These are phyloP conservation scores for Sinodicranocentrus sp. DNA, from an alignment of 2,888 invertebrate species.

Conservation along the genomic window DNA sequence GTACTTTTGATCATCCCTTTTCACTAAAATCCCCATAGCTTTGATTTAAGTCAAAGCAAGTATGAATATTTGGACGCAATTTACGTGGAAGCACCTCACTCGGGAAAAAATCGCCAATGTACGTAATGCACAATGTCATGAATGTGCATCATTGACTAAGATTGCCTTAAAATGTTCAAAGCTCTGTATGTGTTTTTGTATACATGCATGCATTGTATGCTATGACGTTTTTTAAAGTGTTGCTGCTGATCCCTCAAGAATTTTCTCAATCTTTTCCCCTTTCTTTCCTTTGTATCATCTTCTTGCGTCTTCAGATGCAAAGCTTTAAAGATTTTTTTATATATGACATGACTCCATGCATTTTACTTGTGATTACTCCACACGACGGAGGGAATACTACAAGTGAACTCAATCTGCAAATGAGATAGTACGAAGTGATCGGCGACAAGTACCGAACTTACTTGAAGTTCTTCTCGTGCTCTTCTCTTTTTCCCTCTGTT, in stretches of 20 bases:
- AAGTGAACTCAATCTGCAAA: constrained; percentile 41
- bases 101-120: too few species aligned
- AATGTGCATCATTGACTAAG: background rate
- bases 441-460: constrained; percentile 52
- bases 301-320: background rate
- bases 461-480: constrained; percentile 1
- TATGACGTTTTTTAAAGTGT: background rate
- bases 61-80: too few species aligned
- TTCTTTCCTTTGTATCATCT: background rate
- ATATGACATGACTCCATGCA: background rate
- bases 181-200: background rate
- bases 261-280: constrained; percentile 19
- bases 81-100: too few species aligned
- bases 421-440: constrained; percentile 40
- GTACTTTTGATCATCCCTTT: too few species aligned
- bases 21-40: too few species aligned
- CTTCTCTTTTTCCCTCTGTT: constrained; percentile 17
- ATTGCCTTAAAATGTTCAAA: background rate
- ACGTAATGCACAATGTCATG: too few species aligned
- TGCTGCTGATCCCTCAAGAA: constrained; percentile 16
- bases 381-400: background rate
- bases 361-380: background rate
- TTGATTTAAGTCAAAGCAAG: too few species aligned
- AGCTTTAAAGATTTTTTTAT: constrained; percentile 3
- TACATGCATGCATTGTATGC: background rate